Conservation (phyloP, 2,113 vertebrate genomes). For the Pseudolaguvia tuberculata region DNA sequence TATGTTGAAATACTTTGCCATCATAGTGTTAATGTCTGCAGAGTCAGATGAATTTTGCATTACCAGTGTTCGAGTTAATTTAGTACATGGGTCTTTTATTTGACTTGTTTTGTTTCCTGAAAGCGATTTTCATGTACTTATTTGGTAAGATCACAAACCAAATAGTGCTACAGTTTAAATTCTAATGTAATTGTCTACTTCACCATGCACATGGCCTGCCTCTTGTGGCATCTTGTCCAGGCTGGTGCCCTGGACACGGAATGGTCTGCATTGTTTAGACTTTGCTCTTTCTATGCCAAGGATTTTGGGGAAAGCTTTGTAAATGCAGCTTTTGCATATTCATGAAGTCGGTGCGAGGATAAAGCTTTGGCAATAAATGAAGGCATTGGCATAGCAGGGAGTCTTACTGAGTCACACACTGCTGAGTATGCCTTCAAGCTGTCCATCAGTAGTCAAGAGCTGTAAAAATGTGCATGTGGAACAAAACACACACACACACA, state of each 20-base stretch:
- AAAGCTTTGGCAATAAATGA: slow-evolving; percentile 42
- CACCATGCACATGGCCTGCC: slow-evolving; percentile 5
- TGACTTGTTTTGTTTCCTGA: neutral
- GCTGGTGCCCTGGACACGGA: slow-evolving; percentile 47
- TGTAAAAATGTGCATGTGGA: slow-evolving; percentile 40
- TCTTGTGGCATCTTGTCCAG: slow-evolving; percentile 24
- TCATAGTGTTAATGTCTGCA: no score
- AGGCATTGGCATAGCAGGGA: slow-evolving; percentile 44
- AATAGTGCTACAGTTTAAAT: neutral
- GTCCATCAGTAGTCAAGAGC: slow-evolving; percentile 39
- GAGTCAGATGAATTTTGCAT: neutral
- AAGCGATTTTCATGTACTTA: neutral
- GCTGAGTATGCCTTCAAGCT: slow-evolving; percentile 42
- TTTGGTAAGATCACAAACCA: neutral
- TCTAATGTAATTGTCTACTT: slow-evolving; percentile 3
- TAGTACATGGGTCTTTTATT: neutral
- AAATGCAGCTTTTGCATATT: slow-evolving; percentile 49
- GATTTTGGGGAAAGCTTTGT: slow-evolving; percentile 35
- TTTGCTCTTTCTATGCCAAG: slow-evolving; percentile 35
- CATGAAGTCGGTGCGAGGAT: slow-evolving; percentile 46
- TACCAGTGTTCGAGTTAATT: slow-evolving; percentile 1
- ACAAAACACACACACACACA: neutral
- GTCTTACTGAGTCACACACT: slow-evolving; percentile 46
- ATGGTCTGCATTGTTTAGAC: slow-evolving; percentile 48
- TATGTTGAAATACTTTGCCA: no score